Conservation (phyloP, 2,113 vertebrate species). For the Platichthys stellatus region DNA sequence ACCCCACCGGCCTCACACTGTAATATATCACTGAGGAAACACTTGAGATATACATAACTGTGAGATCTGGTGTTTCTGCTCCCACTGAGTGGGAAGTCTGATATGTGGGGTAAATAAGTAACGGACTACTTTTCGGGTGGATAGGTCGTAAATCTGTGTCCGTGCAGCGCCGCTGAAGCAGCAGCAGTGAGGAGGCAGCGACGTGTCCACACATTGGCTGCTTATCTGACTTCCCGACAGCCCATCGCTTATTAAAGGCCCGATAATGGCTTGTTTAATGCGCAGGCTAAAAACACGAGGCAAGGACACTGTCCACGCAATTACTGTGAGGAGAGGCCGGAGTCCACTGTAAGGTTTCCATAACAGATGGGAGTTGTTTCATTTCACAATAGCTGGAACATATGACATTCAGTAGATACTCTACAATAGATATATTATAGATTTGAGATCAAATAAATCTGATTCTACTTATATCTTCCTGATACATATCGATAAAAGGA, state of each 20-base stretch:
- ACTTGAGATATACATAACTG: slow-evolving; percentile 5
- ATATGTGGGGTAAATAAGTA: neutral
- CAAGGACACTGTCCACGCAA: slow-evolving; percentile 60
- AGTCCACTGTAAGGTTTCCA: neutral
- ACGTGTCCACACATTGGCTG: slow-evolving; percentile 44
- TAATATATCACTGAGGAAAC: neutral
- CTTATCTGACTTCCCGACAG: slow-evolving; percentile 74
- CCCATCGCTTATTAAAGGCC: slow-evolving; percentile 74
- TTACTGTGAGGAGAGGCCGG: slow-evolving; percentile 43
- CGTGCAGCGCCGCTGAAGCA: slow-evolving; percentile 33
- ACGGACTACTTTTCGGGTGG: slow-evolving; percentile 12
- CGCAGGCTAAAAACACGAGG: slow-evolving; percentile 57
- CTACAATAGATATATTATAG: too few relatives aligned
- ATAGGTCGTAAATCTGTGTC: slow-evolving; percentile 24
- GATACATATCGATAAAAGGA: too few relatives aligned
- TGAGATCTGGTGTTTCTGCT: neutral
- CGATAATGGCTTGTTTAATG: slow-evolving; percentile 80
- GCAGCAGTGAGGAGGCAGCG: slow-evolving; percentile 11
- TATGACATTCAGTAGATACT: neutral
- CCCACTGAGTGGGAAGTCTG: too few relatives aligned
- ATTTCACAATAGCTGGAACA: slow-evolving; percentile 6
- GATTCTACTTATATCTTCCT: too few relatives aligned
- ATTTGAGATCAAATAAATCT: too few relatives aligned
- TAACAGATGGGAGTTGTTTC: slow-evolving; percentile 3
- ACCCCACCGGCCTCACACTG: neutral